These are phyloP conservation scores for Periphyllus acericola DNA, from an alignment of 2,888 invertebrate genomes.

Conservation along the genomic window DNA sequence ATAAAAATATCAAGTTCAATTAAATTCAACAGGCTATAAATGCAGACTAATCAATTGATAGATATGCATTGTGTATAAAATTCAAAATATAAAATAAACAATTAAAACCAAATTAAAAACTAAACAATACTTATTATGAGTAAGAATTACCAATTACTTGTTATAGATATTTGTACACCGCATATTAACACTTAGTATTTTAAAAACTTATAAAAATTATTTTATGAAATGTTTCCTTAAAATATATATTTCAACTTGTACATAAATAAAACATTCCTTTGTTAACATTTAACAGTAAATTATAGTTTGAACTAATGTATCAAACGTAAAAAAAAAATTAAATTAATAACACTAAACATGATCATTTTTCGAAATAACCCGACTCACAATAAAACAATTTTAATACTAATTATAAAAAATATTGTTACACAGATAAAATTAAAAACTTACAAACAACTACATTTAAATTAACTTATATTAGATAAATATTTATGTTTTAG, in stretches of 20 bases:
- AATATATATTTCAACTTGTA: not conserved
- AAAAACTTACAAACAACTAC: conserved; percentile 16
- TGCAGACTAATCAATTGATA: not conserved
- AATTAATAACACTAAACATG: not conserved
- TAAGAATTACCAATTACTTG: not conserved
- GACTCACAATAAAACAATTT: not conserved
- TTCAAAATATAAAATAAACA: not conserved
- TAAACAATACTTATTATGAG: not conserved
- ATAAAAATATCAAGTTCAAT: not conserved
- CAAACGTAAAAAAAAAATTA: not conserved
- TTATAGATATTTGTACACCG: not conserved
- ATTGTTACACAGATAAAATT: conserved; percentile 12
- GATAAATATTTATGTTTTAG: conserved; percentile 8
- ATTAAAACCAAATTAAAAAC: not conserved
- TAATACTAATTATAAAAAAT: conserved; percentile 34
- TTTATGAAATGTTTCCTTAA: not conserved
- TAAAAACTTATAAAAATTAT: not conserved
- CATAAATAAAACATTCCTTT: not conserved
- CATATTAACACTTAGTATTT: not conserved
- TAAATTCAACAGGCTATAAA: not conserved
- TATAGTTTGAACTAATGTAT: not conserved
- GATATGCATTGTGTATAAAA: not conserved
- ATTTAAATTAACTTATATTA: conserved; percentile 32
- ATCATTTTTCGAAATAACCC: not conserved
- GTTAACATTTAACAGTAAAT: not conserved